phyloP scores from a whole-genome alignment of 2,113 vertebrate species.

The Laticauda laticaudata region DNA sequence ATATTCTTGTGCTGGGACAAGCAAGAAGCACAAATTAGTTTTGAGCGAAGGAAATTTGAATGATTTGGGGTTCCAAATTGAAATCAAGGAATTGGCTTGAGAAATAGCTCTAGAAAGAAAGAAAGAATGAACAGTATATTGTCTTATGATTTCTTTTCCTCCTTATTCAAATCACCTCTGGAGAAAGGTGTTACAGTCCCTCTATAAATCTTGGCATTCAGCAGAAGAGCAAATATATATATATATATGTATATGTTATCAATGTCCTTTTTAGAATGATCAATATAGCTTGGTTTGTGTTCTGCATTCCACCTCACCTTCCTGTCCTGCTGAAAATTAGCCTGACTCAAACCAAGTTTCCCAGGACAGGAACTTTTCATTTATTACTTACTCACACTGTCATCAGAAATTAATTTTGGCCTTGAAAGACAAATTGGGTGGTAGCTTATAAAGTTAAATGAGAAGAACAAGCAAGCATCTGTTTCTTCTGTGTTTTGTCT shows the following conservation, averaged over 20 bases:
- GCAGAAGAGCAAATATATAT: conserved; percentile 68
- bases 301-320: not conserved
- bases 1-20: conserved; percentile 15
- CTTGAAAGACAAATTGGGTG: conserved; percentile 98
- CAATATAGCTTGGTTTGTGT: conserved; percentile 60
- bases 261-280: conserved; percentile 63
- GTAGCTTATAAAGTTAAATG: conserved; percentile 94
- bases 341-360: conserved; percentile 87
- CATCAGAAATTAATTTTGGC: conserved; percentile 99
- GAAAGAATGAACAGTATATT: conserved; percentile 65
- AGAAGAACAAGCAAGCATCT: conserved; percentile 93
- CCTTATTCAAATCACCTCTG: conserved; percentile 62
- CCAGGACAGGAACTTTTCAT: conserved; percentile 89
- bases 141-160: conserved; percentile 44
- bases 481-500: conserved; percentile 92
- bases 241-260: conserved; percentile 74
- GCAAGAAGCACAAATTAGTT: not conserved
- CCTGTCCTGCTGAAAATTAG: conserved; percentile 64
- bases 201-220: conserved; percentile 60
- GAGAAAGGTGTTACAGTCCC: conserved; percentile 71
- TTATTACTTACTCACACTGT: conserved; percentile 93
- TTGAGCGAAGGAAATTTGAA: conserved; percentile 22
- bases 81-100: conserved; percentile 27
- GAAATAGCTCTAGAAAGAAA: conserved; percentile 68
- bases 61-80: conserved; percentile 45